Percentiles rank a stretch among this genome's conserved stretches.
Conservation (phyloP, 2,888 invertebrate genomes). For the Cheilosia urbana region DNA sequence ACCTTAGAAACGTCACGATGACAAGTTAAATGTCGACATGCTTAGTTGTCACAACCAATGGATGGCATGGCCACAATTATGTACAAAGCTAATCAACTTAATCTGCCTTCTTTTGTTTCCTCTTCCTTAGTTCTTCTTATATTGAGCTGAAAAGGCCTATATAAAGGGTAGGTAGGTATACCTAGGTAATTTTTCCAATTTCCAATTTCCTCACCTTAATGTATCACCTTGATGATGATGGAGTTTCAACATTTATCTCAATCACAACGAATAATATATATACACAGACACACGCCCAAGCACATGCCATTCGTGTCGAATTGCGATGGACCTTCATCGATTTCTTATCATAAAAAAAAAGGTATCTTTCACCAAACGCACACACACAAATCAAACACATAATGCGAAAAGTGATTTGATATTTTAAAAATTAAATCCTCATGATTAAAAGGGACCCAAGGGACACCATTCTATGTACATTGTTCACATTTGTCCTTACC, state of each 20-base stretch:
- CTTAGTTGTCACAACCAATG: too few species aligned
- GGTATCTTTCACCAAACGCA: constrained; percentile 22
- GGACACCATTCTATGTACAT: background rate
- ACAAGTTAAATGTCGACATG: too few species aligned
- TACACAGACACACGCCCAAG: constrained; percentile 27
- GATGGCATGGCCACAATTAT: too few species aligned
- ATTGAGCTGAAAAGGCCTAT: background rate
- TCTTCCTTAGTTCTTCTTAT: background rate
- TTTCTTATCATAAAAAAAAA: constrained; percentile 27
- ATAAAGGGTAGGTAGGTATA: background rate
- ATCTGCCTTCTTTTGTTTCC: too few species aligned
- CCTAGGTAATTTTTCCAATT: constrained; percentile 26
- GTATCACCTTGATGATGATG: constrained; percentile 47
- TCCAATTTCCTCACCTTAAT: constrained; percentile 64
- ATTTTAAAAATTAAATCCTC: constrained; percentile 45
- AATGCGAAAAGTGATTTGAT: constrained; percentile 39
- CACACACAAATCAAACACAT: constrained; percentile 8
- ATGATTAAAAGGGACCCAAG: constrained; percentile 16
- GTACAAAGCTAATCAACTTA: too few species aligned
- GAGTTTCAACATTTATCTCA: constrained; percentile 69
- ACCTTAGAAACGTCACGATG: too few species aligned
- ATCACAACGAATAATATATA: constrained; percentile 39
- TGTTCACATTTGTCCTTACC: background rate
- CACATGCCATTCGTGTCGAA: constrained; percentile 31
- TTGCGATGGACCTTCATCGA: constrained; percentile 42